A percentile compares a stretch with the other conserved stretches of the same genome.
Evolutionary conservation across 2,888 invertebrate genomes (phyloP).

Genomic region (Drosophila mimetica): DNA sequence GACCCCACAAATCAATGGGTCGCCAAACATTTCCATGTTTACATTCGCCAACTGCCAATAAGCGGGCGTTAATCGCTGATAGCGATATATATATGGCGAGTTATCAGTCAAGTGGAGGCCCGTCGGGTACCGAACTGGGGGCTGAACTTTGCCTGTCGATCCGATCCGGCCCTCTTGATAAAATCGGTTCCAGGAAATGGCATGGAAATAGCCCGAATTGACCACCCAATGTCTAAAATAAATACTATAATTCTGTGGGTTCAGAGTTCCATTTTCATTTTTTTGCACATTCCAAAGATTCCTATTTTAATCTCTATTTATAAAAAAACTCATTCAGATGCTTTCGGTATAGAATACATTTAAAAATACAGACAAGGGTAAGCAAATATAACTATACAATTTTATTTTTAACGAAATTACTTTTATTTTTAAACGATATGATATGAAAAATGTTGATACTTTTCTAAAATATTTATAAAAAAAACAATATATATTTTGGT

Average conservation of each 20-base stretch:
- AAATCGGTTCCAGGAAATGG: neutral
- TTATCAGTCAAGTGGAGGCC: slow-evolving; percentile 37
- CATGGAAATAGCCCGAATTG: slow-evolving; percentile 1
- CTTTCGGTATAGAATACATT: neutral
- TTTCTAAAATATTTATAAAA: no score
- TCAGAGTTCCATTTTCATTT: neutral
- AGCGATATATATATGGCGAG: neutral
- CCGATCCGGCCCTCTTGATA: slow-evolving; percentile 9
- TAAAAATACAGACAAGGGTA: neutral
- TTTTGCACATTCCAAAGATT: slow-evolving; percentile 5
- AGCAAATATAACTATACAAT: neutral
- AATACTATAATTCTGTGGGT: no score
- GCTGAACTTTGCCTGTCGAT: slow-evolving; percentile 28
- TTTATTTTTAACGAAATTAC: no score
- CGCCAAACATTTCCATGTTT: slow-evolving; percentile 19
- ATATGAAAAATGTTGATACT: no score
- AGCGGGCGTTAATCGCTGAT: slow-evolving; percentile 10
- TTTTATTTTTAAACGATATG: no score
- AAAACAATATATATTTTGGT: no score
- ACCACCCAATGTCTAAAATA: neutral
- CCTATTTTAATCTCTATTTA: neutral
- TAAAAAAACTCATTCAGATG: neutral
- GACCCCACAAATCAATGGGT: slow-evolving; percentile 15
- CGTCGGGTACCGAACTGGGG: neutral
- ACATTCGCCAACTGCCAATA: slow-evolving; percentile 5